These are phyloP conservation scores for Cistogaster globosa DNA, from an alignment of 2,888 invertebrate genomes.

Conservation along the genomic window DNA sequence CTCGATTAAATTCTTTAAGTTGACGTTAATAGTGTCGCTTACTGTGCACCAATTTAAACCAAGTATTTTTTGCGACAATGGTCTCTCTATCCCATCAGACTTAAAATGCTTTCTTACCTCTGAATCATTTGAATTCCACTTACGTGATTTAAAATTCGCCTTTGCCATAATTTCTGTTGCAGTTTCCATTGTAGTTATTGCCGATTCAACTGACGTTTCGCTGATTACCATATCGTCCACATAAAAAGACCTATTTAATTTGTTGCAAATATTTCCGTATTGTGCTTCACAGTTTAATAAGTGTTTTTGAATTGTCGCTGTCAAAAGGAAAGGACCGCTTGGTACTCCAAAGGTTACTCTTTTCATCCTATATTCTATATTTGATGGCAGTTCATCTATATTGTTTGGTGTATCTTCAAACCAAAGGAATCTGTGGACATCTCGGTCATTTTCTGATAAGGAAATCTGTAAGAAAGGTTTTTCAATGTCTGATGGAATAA, in stretches of 20 bases:
- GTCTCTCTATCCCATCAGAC: slow-evolving; percentile 4
- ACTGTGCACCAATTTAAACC: slow-evolving; percentile 57
- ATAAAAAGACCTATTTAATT: slow-evolving; percentile 55
- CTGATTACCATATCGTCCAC: slow-evolving; percentile 66
- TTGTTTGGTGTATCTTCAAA: too few species aligned
- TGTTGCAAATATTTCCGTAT: slow-evolving; percentile 56
- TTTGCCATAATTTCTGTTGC: too few species aligned
- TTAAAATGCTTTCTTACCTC: slow-evolving; percentile 26
- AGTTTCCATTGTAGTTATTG: too few species aligned
- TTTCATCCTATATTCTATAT: too few species aligned
- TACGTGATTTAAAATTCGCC: too few species aligned
- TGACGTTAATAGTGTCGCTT: slow-evolving; percentile 36
- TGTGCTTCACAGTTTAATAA: slow-evolving; percentile 32
- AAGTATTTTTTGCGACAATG: slow-evolving; percentile 49
- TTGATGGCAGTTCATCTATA: too few species aligned
- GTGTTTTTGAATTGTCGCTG: slow-evolving; percentile 68
- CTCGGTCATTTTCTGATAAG: too few species aligned
- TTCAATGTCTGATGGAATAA: too few species aligned
- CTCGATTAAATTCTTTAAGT: too few species aligned
- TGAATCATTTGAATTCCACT: slow-evolving; percentile 55
- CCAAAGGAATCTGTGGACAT: too few species aligned
- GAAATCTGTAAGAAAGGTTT: too few species aligned
- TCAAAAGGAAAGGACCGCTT: slow-evolving; percentile 67
- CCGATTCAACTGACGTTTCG: background rate
- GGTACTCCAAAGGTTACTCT: slow-evolving; percentile 69